Evolutionary conservation across 2,797 vertebrate species (phyloP).

Genomic region (Argentina silus): DNA sequence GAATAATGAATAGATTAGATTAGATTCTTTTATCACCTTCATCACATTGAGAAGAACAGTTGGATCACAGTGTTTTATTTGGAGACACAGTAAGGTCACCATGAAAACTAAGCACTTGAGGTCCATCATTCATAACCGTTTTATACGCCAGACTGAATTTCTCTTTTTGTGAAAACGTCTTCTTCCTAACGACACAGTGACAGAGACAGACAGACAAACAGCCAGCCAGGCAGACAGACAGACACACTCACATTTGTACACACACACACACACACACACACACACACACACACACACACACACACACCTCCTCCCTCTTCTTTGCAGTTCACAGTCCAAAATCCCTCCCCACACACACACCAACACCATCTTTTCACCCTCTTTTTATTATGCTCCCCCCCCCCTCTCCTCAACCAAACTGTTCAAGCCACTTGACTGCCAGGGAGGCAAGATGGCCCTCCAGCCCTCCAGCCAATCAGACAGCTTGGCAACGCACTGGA

Average conservation of each 20-base stretch:
- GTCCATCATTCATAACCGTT: constrained; percentile 11
- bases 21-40: constrained; percentile 18
- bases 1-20: constrained; percentile 17
- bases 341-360: constrained; percentile 49
- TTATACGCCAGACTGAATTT: constrained; percentile 12
- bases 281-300: constrained; percentile 35
- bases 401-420: constrained; percentile 71
- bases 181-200: not conserved
- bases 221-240: constrained; percentile 27
- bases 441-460: constrained; percentile 82
- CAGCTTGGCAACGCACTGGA: constrained; percentile 80
- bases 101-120: not conserved
- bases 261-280: constrained; percentile 24
- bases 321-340: constrained; percentile 30
- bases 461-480: constrained; percentile 82
- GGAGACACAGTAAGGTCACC: constrained; percentile 5
- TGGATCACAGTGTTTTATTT: constrained; percentile 14
- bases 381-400: constrained; percentile 47
- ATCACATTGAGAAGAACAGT: not conserved
- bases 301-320: constrained; percentile 39
- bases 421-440: constrained; percentile 82
- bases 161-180: not conserved
- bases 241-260: constrained; percentile 16
- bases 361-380: constrained; percentile 68
- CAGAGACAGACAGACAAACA: constrained; percentile 18